Evolutionary conservation across 2,113 vertebrate species (phyloP).

Genomic region (Choloepus hoffmanni): DNA sequence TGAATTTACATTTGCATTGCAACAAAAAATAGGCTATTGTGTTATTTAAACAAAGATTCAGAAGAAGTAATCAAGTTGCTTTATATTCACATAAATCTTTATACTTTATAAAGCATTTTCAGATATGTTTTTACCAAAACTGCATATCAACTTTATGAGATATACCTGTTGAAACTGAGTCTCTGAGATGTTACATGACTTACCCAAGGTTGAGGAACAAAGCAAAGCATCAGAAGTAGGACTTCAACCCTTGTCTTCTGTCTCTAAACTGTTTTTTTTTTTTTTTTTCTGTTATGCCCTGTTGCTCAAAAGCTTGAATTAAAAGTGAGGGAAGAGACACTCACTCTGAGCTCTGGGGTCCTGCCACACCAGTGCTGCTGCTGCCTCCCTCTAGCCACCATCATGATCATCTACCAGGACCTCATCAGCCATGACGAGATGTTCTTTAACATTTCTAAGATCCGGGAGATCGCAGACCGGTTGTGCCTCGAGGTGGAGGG

Average conservation of each 20-base stretch:
- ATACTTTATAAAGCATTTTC: background rate
- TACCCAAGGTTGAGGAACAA: background rate
- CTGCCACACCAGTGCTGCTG: too few relatives aligned
- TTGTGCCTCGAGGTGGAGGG: too few relatives aligned
- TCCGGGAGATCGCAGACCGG: too few relatives aligned
- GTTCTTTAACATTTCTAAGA: too few relatives aligned
- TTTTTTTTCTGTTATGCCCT: background rate
- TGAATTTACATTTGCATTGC: background rate
- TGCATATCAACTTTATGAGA: background rate
- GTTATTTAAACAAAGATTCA: background rate
- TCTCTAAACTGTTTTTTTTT: background rate
- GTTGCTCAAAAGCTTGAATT: slow-evolving; percentile 27
- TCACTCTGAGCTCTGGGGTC: too few relatives aligned
- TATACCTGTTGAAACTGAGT: background rate
- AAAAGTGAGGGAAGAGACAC: background rate
- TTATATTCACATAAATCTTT: background rate
- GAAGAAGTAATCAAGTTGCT: background rate
- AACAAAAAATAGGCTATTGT: background rate
- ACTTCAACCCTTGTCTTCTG: background rate
- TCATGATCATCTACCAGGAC: too few relatives aligned
- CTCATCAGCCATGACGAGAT: too few relatives aligned
- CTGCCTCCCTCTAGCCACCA: too few relatives aligned
- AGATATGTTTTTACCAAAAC: slow-evolving; percentile 15
- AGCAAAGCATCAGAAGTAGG: background rate
- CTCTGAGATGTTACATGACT: background rate